These are phyloP conservation scores for Brachypodius melanocephalos DNA, from an alignment of 2,113 vertebrate genomes.

Conservation along the genomic window DNA sequence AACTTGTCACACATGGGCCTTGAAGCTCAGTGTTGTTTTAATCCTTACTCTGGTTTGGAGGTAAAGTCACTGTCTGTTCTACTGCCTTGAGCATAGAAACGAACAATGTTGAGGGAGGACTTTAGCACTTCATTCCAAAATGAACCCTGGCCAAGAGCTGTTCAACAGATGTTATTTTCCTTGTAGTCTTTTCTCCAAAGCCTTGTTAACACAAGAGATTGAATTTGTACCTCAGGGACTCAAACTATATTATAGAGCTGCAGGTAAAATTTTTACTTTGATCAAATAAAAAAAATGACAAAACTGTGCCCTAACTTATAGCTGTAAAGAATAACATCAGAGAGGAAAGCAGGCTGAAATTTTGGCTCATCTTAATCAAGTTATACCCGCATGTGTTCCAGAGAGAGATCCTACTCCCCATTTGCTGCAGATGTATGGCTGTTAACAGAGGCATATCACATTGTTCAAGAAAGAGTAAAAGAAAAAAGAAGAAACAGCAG, in stretches of 20 bases:
- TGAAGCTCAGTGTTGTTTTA: not conserved
- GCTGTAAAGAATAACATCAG: not conserved
- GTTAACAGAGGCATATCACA: not conserved
- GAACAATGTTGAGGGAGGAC: not conserved
- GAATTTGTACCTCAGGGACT: slow-evolving; percentile 25
- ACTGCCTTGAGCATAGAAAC: not conserved
- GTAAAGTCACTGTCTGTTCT: not conserved
- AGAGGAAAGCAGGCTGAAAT: not conserved
- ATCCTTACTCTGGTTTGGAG: not conserved
- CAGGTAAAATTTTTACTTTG: slow-evolving; percentile 6
- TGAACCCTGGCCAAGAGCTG: not conserved
- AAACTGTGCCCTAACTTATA: not conserved
- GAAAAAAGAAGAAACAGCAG: not conserved
- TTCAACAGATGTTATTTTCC: slow-evolving; percentile 40
- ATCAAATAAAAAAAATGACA: not conserved
- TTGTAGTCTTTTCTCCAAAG: slow-evolving; percentile 30
- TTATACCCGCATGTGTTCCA: not conserved
- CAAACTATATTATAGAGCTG: not conserved
- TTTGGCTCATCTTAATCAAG: not conserved
- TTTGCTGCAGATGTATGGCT: not conserved
- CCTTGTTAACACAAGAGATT: slow-evolving; percentile 35
- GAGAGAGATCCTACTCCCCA: not conserved
- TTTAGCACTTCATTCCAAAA: not conserved
- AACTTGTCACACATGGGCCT: not conserved
- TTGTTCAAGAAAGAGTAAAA: not conserved